phyloP scores from a whole-genome alignment of 2,797 vertebrate species.

The Eptatretus atami region DNA sequence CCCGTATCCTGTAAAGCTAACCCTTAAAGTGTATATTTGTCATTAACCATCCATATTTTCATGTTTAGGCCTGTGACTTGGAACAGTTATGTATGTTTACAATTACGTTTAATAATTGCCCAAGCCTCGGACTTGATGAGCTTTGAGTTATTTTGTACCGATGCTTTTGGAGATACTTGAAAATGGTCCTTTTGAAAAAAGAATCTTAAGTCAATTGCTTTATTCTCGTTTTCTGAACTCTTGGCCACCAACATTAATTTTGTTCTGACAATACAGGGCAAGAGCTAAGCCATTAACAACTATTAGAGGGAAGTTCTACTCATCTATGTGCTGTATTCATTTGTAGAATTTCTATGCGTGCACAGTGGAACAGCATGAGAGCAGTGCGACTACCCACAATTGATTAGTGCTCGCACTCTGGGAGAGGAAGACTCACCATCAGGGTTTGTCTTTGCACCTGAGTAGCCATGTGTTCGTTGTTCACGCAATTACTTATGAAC shows the following conservation, averaged over 20 bases:
- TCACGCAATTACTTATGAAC: neutral
- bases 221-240: neutral
- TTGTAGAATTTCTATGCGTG: constrained; percentile 61
- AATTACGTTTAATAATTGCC: no score
- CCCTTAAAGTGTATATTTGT: no score
- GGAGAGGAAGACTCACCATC: constrained; percentile 66
- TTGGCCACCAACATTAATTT: neutral
- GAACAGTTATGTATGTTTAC: no score
- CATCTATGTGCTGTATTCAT: neutral
- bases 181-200: no score
- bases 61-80: no score
- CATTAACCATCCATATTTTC: no score
- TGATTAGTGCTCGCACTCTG: constrained; percentile 36
- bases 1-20: no score
- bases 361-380: constrained; percentile 55
- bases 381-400: constrained; percentile 30
- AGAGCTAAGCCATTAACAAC: neutral
- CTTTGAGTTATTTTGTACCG: no score
- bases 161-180: no score
- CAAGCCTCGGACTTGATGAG: no score
- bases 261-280: neutral
- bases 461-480: neutral
- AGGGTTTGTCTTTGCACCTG: constrained; percentile 17
- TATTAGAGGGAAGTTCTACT: neutral
- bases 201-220: no score